Conservation (phyloP, 1,140 invertebrate species). For the Lepidurus apus region DNA sequence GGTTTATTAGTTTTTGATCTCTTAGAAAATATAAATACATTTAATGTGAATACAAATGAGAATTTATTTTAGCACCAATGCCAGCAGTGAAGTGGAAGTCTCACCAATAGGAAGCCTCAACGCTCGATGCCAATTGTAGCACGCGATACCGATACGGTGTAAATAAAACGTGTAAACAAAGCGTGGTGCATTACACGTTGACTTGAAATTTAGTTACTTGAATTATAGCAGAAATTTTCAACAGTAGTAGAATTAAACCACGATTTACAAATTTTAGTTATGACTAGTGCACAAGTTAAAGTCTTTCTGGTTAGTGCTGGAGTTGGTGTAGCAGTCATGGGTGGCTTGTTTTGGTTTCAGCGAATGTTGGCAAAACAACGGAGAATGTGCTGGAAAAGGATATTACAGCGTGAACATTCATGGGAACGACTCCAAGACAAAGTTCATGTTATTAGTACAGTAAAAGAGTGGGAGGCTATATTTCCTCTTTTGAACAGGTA, state of each 20-base stretch:
- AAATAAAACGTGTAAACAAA: background rate
- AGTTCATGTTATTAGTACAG: background rate
- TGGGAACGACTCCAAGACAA: background rate
- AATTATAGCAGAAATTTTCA: background rate
- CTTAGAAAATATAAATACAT: too few relatives aligned
- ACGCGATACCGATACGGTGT: too few relatives aligned
- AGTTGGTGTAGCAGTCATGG: background rate
- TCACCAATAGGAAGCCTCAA: too few relatives aligned
- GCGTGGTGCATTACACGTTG: background rate
- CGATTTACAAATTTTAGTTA: background rate
- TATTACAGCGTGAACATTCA: background rate
- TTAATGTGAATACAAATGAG: too few relatives aligned
- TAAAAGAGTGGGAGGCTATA: constrained; percentile 20
- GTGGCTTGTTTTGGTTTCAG: background rate
- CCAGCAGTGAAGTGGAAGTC: too few relatives aligned
- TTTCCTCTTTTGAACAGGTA: constrained; percentile 7
- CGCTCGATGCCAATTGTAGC: too few relatives aligned
- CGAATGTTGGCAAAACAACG: background rate
- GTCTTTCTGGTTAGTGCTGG: background rate
- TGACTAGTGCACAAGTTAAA: background rate
- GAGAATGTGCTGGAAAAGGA: background rate
- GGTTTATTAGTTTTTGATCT: too few relatives aligned
- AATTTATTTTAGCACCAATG: too few relatives aligned
- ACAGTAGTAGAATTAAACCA: background rate
- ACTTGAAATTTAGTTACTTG: background rate